Conservation (phyloP, 2,888 invertebrate species). For the Spilarctia lutea region DNA sequence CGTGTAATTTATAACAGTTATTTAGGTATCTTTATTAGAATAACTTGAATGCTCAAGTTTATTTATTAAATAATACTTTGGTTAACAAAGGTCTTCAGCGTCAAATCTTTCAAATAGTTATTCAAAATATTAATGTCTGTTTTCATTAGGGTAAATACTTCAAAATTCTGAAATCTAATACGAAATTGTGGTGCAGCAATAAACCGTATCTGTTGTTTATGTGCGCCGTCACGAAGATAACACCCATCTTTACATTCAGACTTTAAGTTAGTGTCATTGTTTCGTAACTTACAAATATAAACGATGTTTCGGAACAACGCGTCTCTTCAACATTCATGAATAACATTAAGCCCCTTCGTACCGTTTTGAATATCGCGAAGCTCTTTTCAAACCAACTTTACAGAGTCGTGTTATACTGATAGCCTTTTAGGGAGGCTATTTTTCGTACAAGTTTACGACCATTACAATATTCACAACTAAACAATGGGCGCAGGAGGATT, state of each 20-base stretch:
- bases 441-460: conserved; percentile 54
- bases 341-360: conserved; percentile 77
- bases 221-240: conserved; percentile 79
- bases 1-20: conserved; percentile 65
- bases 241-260: conserved; percentile 77
- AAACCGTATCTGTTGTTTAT: conserved; percentile 79
- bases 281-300: conserved; percentile 83
- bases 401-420: conserved; percentile 74
- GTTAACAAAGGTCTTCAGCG: conserved; percentile 66
- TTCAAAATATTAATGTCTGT: conserved; percentile 59
- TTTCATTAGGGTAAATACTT: conserved; percentile 68
- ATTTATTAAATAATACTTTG: conserved; percentile 60
- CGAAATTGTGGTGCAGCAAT: conserved; percentile 68
- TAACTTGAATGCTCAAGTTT: conserved; percentile 70
- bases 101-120: conserved; percentile 63
- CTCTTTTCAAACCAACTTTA: conserved; percentile 63
- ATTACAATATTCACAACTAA: conserved; percentile 69
- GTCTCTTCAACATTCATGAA: conserved; percentile 83
- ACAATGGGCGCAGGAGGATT: conserved; percentile 58
- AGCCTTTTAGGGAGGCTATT: conserved; percentile 69
- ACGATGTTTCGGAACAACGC: conserved; percentile 80
- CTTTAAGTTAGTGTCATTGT: conserved; percentile 84
- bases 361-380: conserved; percentile 75
- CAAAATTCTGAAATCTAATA: conserved; percentile 74
- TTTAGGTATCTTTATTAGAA: conserved; percentile 73